Evolutionary conservation across 2,113 vertebrate genomes (phyloP).

Genomic region (Saccopteryx bilineata): DNA sequence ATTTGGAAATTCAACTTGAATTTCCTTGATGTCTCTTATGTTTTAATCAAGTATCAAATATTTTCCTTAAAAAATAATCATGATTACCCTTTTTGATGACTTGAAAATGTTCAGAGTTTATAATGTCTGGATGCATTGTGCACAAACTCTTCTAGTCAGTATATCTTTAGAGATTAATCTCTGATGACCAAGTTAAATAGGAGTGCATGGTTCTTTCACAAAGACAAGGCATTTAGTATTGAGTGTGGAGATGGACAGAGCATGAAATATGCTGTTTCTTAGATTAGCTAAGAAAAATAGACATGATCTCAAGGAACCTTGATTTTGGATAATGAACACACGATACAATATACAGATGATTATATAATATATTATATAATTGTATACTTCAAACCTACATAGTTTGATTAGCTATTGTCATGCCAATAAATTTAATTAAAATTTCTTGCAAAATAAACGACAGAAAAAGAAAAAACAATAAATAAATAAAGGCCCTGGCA

Average conservation of each 20-base stretch:
- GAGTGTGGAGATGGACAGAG: background rate
- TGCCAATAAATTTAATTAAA: background rate
- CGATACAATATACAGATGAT: background rate
- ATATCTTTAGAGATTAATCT: background rate
- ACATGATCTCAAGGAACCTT: background rate
- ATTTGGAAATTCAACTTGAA: conserved; percentile 44
- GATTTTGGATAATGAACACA: background rate
- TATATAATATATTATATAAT: background rate
- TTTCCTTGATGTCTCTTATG: background rate
- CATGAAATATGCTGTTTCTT: background rate
- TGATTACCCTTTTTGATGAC: background rate
- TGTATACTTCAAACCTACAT: background rate
- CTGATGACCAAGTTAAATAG: background rate
- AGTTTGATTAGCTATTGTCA: background rate
- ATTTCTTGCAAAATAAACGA: background rate
- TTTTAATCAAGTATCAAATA: background rate
- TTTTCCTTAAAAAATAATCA: background rate
- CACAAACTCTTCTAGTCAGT: background rate
- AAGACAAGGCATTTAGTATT: background rate
- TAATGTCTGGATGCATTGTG: background rate
- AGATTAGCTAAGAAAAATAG: background rate
- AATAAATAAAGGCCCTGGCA: no score
- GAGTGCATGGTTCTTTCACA: background rate
- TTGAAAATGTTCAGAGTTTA: background rate
- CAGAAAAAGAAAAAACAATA: background rate